A percentile compares a stretch with the other conserved stretches of the same genome.
Conservation (phyloP, 2,888 invertebrate species). For the Bhutanitis thaidina region DNA sequence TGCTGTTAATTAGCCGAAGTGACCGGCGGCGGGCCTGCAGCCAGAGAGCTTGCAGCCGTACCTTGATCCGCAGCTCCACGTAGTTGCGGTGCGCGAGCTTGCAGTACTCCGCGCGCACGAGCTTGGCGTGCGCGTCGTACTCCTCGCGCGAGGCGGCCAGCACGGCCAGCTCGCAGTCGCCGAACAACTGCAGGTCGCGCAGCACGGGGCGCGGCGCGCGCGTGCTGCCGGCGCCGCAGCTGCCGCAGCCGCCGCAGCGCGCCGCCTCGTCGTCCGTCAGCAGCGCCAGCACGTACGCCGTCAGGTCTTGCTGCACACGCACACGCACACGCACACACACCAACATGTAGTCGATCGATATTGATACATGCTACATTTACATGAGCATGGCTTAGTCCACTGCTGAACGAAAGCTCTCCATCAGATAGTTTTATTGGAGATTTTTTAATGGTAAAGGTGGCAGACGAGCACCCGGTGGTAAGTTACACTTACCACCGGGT, state of each 20-base stretch:
- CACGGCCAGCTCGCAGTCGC: slow-evolving; percentile 66
- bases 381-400: no score
- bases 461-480: no score
- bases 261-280: slow-evolving; percentile 65
- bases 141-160: slow-evolving; percentile 54
- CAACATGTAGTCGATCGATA: no score
- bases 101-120: slow-evolving; percentile 61
- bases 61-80: slow-evolving; percentile 60
- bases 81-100: slow-evolving; percentile 49
- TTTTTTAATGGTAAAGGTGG: no score
- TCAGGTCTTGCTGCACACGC: slow-evolving; percentile 53
- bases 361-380: no score
- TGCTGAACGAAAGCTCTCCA: no score
- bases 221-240: slow-evolving; percentile 36
- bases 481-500: no score
- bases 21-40: no score
- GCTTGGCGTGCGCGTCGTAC: slow-evolving; percentile 62
- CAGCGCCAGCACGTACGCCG: slow-evolving; percentile 60
- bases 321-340: no score
- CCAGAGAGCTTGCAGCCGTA: slow-evolving; percentile 19
- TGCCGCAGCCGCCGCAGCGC: slow-evolving; percentile 44
- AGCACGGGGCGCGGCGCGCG: slow-evolving; percentile 30
- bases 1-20: no score
- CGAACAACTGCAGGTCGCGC: slow-evolving; percentile 61
- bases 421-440: no score